Conservation (phyloP, 2,888 invertebrate species). For the Pollenia angustigena region DNA sequence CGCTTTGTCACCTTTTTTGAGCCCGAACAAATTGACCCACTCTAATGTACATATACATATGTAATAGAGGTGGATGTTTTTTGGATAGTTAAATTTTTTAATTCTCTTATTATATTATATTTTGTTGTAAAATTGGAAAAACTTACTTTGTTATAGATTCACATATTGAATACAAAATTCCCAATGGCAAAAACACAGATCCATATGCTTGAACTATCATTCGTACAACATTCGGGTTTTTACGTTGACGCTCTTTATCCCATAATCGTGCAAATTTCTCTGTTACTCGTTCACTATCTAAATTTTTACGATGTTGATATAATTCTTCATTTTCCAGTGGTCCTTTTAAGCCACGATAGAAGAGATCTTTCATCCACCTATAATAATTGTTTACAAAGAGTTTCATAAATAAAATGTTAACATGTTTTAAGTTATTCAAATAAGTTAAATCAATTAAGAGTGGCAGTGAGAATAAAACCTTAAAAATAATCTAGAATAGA, state of each 20-base stretch:
- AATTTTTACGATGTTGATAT: constrained; percentile 85
- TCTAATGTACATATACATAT: too few relatives aligned
- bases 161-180: constrained; percentile 79
- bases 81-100: too few relatives aligned
- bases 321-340: constrained; percentile 86
- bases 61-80: too few relatives aligned
- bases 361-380: constrained; percentile 85
- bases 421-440: too few relatives aligned
- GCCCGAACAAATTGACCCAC: too few relatives aligned
- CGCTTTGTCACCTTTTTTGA: too few relatives aligned
- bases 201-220: constrained; percentile 85
- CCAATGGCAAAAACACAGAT: constrained; percentile 79
- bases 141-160: constrained; percentile 82
- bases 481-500: too few relatives aligned
- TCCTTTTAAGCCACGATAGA: constrained; percentile 85
- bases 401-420: not conserved
- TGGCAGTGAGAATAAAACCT: too few relatives aligned
- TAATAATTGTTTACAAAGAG: constrained; percentile 36
- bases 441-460: too few relatives aligned
- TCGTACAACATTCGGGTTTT: constrained; percentile 84
- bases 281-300: constrained; percentile 85
- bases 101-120: too few relatives aligned
- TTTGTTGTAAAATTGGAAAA: not conserved
- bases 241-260: constrained; percentile 82
- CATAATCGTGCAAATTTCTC: constrained; percentile 84